Conservation (phyloP, 2,113 vertebrate species). For the Dasyprocta punctata region DNA sequence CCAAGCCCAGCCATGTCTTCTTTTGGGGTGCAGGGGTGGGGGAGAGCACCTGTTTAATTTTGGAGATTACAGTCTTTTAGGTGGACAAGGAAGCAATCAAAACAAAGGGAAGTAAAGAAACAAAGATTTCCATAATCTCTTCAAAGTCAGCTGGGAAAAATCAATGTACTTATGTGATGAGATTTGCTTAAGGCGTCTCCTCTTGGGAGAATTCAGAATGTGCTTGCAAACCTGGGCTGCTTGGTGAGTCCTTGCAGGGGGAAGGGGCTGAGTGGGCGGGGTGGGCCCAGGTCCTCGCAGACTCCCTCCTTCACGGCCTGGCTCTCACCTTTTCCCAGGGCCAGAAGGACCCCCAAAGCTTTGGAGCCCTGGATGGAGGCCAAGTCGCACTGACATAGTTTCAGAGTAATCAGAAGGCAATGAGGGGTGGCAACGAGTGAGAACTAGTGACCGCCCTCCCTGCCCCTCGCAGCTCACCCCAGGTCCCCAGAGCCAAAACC, state of each 20-base stretch:
- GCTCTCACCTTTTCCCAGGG: background rate
- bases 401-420: background rate
- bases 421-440: accelerated
- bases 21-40: background rate
- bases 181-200: slow-evolving; percentile 81
- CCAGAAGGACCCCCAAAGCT: background rate
- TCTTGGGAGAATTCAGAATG: background rate
- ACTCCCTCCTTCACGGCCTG: background rate
- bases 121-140: slow-evolving; percentile 68
- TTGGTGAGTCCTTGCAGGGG: background rate
- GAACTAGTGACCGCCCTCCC: background rate
- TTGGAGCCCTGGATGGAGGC: background rate
- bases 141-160: slow-evolving; percentile 85
- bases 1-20: background rate
- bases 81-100: slow-evolving; percentile 51
- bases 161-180: slow-evolving; percentile 82
- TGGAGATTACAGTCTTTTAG: background rate
- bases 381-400: accelerated
- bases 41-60: background rate
- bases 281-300: accelerated
- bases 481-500: background rate
- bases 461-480: no score
- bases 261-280: background rate
- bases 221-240: background rate
- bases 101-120: slow-evolving; percentile 53